Conservation (phyloP, 2,797 vertebrate genomes). For the Mormyrops boulengeri region DNA sequence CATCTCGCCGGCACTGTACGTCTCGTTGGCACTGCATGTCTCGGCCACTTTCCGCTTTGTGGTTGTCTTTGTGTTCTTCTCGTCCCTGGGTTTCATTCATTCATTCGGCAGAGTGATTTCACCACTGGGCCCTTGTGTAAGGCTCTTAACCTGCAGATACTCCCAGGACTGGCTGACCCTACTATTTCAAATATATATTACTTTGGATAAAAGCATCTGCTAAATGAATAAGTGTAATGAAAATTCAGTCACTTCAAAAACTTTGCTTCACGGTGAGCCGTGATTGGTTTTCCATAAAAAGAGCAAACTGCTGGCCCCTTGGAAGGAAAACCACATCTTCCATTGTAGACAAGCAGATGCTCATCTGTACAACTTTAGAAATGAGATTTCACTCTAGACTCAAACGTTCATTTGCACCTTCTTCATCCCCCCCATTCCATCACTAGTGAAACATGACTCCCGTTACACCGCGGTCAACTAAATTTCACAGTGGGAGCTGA, state of each 20-base stretch:
- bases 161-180: neutral
- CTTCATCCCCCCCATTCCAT: neutral
- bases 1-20: no score
- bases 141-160: neutral
- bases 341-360: neutral
- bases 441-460: neutral
- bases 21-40: no score
- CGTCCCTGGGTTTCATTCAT: neutral
- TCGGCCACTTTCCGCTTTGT: no score
- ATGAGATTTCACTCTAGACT: neutral
- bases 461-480: neutral
- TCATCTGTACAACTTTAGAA: neutral
- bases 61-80: neutral
- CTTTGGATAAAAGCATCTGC: neutral
- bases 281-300: neutral
- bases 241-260: neutral
- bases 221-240: neutral
- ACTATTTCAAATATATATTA: neutral
- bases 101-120: no score
- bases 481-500: neutral
- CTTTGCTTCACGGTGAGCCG: neutral
- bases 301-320: neutral
- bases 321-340: neutral
- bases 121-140: no score
- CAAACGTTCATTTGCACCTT: neutral